Base-by-base conservation (phyloP, 1,140 invertebrate species). In the Penaeus indicus region DNA sequence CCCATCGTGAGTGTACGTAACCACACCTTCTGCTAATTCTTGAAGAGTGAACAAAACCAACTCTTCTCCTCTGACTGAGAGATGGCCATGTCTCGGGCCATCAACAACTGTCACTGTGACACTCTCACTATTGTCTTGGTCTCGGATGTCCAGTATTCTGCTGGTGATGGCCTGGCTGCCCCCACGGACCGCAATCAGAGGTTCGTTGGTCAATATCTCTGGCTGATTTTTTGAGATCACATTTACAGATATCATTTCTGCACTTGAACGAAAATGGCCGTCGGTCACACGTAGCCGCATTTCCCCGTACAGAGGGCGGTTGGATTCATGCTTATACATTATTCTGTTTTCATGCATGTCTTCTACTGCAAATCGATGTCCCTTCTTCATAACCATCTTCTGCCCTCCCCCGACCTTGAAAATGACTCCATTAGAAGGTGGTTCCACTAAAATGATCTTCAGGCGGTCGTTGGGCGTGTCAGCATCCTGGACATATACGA, bases 51-150 rank as follows among this genome's bases (percentile, higher is more conserved):
- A 91, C 21, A 86, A 62, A 11, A 86, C 79, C 21, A 85, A 27
- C 32, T 91, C 86, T 27, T 90, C 89, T 11, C 77, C 89, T 60
- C 64, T 77, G 67, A 91, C 77, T 13, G 86, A 88, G 5, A 91
- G 64, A 38, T 84, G 84, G 42, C 90, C 90, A 83, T 88, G 69
- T 13, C 32, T 69, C 22, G 90, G 90, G 61, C 90, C 86, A 81
- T 88, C 90, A 4, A 89, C 79, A 63, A 90, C 67, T 25, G 27
- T 81, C 32, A 91, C 61, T 16, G 72, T 85, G 22, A 91, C 89
- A 69, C 85, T 86, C 77, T 91, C 90, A 47, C 85, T 81, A 25
- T 89, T 91, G 84, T 91, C 90, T 19, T 64, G 38, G 47, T 91
- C 90, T 47, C 79, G 86, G 25, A 91, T 78, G 18, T 84, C 80